Evolutionary conservation across 2,888 invertebrate genomes (phyloP).

Genomic region (Hirtodrosophila trivittata): DNA sequence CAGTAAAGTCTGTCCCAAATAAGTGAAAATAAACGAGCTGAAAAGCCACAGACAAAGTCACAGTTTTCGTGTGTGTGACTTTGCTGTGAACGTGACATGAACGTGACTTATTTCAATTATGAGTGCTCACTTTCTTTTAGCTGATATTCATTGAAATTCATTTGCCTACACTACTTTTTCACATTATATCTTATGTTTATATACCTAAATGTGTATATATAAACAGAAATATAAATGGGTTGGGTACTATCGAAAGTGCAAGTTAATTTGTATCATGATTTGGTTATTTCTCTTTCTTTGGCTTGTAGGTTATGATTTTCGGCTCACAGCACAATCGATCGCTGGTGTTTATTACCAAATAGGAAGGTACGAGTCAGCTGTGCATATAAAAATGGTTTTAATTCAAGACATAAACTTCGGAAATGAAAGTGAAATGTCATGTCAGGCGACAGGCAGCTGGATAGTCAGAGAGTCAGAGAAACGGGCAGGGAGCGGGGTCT

Average conservation of each 20-base stretch:
- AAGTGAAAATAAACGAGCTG: neutral
- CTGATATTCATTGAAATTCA: constrained; percentile 10
- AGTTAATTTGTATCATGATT: constrained; percentile 37
- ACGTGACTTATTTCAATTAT: constrained; percentile 66
- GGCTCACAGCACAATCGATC: constrained; percentile 19
- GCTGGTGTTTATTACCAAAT: constrained; percentile 42
- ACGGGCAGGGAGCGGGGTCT: neutral
- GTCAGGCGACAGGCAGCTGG: constrained; percentile 54
- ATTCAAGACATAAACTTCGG: constrained; percentile 75
- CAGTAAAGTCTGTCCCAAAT: too few species aligned
- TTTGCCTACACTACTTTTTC: too few species aligned
- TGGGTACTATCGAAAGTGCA: constrained; percentile 26
- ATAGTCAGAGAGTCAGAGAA: too few species aligned
- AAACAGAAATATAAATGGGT: constrained; percentile 11
- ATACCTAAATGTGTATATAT: neutral
- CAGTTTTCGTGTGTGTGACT: constrained; percentile 24
- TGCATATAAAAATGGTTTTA: constrained; percentile 58
- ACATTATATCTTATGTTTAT: constrained; percentile 3
- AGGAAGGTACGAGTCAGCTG: constrained; percentile 16
- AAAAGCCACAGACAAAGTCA: constrained; percentile 6
- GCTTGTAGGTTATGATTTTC: constrained; percentile 2
- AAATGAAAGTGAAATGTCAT: constrained; percentile 80
- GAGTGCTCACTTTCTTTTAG: constrained; percentile 63
- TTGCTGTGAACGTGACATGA: constrained; percentile 48
- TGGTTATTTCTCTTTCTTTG: constrained; percentile 13